These are phyloP conservation scores for Tragelaphus buxtoni DNA, from an alignment of 2,113 vertebrate genomes.

Conservation along the genomic window DNA sequence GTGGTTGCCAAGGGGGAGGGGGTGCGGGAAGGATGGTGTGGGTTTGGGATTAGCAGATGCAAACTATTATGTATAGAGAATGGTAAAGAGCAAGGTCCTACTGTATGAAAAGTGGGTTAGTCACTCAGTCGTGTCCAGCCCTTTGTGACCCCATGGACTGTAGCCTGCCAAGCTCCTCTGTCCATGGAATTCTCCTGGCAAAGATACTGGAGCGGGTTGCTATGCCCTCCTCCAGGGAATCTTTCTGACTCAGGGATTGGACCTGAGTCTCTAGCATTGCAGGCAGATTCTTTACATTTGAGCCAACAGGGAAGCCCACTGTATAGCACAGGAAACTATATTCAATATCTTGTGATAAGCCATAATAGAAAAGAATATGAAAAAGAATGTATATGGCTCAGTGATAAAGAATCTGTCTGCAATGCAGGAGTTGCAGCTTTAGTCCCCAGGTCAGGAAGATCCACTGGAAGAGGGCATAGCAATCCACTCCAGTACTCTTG, in stretches of 20 bases:
- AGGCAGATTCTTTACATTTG: not conserved
- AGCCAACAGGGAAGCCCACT: not conserved
- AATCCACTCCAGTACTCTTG: not conserved
- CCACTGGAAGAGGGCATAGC: not conserved
- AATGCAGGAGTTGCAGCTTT: not conserved
- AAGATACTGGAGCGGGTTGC: not conserved
- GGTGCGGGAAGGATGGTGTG: not conserved
- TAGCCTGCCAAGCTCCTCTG: not conserved
- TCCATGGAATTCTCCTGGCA: not conserved
- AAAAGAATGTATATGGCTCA: not conserved
- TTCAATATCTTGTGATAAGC: not conserved
- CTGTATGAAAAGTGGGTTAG: not conserved
- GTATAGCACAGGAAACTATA: not conserved
- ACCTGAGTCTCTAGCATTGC: not conserved
- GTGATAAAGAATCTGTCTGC: not conserved
- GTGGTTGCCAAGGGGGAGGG: not conserved
- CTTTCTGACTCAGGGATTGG: not conserved
- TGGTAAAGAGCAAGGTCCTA: not conserved
- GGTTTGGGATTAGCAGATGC: not conserved
- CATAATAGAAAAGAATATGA: not conserved
- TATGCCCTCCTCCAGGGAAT: not conserved
- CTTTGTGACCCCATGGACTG: not conserved
- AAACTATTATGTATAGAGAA: not conserved
- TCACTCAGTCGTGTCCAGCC: not conserved
- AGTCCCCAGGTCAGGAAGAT: not conserved